Base-by-base conservation (phyloP, 2,888 invertebrate genomes). In the Malthinus flaveolus region DNA sequence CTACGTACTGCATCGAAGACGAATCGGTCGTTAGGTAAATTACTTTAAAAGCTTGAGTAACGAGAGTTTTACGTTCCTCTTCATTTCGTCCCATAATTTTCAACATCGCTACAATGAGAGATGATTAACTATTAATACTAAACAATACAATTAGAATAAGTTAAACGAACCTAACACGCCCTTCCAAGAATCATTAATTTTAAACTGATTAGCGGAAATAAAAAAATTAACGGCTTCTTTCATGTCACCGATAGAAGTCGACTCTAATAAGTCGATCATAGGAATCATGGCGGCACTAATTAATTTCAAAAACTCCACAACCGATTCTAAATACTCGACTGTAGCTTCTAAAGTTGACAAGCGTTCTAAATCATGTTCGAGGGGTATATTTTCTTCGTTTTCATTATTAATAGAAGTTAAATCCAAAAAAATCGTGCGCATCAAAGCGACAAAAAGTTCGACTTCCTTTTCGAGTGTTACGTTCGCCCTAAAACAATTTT, bases 161-260 rank as follows among this genome's bases (percentile, higher is more conserved):
- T 9, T 34, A 1, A 35, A 48, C 49, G 45, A 7, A 75, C 76
- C 74, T 37, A 74, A 82, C 58, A 94, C 85, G 1, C 92, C 93
- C 33, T 79, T 71, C 66, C 87, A 84, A 2, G 89, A 88, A 49
- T 87, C 87, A 60, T 87, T 85, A n/a, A 93, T 85, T 51, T 88
- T 87, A 71, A 93, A 93, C 64, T 89, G 84, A 71, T 86, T 88
- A 0, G 91, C 91, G 0, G 89, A 85, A 0, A 91, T 90, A 67
- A 97, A 90, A 74, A 96, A 93, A 58, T 92, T 88, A 23, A 97
- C 90, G 0, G 96, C 91, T 75, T 96, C 97, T 51, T 89, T 84
- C 9, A 94, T 90, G 75, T 96, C 96, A 0, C 89, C 85, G 3
- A 88, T 84, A 61, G 85, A 85, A 64, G 86, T 85, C 0, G 90